These are phyloP conservation scores for Boulengerochromis microlepis DNA, from an alignment of 2,113 vertebrate species.

Conservation along the genomic window DNA sequence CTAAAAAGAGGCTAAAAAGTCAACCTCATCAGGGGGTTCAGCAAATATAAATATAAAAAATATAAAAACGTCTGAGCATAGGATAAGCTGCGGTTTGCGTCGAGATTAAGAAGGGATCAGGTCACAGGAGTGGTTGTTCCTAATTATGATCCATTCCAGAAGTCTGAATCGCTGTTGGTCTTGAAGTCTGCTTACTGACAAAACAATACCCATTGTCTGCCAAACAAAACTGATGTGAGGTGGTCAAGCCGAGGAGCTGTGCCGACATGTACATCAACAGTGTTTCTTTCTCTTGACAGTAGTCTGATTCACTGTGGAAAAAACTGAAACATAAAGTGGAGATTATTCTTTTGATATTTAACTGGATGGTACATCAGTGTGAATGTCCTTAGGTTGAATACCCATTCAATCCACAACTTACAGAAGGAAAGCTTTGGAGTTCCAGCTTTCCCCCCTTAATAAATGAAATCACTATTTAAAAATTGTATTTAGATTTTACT, in stretches of 20 bases:
- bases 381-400: not conserved
- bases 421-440: not conserved
- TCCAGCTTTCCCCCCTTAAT: not conserved
- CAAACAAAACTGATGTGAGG: not conserved
- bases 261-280: not conserved
- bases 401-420: not conserved
- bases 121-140: not conserved
- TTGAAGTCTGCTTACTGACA: not conserved
- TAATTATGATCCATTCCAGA: not conserved
- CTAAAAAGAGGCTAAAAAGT: not conserved
- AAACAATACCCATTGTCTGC: not conserved
- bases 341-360: not conserved
- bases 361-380: not conserved
- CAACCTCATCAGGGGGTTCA: not conserved
- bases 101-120: not conserved
- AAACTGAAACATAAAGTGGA: not conserved
- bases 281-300: not conserved
- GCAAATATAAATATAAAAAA: not conserved
- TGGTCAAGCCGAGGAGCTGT: not conserved
- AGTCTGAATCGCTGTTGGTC: not conserved
- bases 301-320: not conserved
- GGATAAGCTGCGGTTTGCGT: not conserved
- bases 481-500: not conserved
- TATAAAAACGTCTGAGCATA: not conserved
- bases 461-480: not conserved